A percentile compares a stretch with the other conserved stretches of the same genome.
phyloP scores from a whole-genome alignment of 2,888 invertebrate genomes.

The Automeris io region DNA sequence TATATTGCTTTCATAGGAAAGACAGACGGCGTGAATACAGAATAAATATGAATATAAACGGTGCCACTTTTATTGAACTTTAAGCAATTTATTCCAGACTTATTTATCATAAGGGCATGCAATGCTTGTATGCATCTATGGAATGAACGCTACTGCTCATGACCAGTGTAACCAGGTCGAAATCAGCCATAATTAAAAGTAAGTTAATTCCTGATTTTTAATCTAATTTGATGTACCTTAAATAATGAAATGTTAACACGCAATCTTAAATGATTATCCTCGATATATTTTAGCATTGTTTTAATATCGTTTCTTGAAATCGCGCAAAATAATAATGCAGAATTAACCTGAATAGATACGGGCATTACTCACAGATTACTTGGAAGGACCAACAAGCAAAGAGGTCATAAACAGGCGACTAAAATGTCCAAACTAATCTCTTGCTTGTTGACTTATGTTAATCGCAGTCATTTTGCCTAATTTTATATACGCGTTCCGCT shows the following conservation, averaged over 20 bases:
- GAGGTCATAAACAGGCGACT: conserved; percentile 3
- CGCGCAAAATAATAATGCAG: conserved; percentile 23
- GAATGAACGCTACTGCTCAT: too few species aligned
- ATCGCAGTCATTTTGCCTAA: background rate
- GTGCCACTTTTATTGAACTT: too few species aligned
- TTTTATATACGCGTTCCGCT: background rate
- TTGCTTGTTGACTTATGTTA: conserved; percentile 5
- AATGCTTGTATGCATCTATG: too few species aligned
- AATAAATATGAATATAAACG: too few species aligned
- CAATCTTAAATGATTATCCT: background rate
- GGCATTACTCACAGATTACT: conserved; percentile 24
- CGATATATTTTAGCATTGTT: conserved; percentile 9
- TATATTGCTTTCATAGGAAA: too few species aligned
- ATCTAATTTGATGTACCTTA: background rate
- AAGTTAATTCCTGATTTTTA: too few species aligned
- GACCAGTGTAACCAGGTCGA: too few species aligned
- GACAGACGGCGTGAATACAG: too few species aligned
- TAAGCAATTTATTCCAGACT: too few species aligned
- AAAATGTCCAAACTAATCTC: conserved; percentile 5
- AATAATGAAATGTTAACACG: background rate
- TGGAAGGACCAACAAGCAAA: conserved; percentile 5
- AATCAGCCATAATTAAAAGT: too few species aligned
- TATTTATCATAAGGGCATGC: too few species aligned
- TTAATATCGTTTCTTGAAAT: conserved; percentile 14
- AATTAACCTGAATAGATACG: conserved; percentile 31